These are phyloP conservation scores for Subacronicta megacephala DNA, from an alignment of 2,888 invertebrate species.

Conservation along the genomic window DNA sequence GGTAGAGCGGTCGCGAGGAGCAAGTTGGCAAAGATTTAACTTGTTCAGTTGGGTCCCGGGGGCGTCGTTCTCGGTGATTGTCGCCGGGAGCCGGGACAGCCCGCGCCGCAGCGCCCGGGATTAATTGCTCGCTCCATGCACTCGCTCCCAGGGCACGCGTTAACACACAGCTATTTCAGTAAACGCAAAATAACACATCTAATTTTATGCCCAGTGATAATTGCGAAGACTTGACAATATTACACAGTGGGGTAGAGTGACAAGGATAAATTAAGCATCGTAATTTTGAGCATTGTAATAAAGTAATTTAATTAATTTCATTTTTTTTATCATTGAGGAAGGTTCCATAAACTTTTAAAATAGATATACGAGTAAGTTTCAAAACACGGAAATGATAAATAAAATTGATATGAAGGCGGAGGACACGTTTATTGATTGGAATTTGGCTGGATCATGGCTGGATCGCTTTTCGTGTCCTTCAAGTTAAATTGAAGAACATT, in stretches of 20 bases:
- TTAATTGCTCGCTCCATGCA: constrained; percentile 85
- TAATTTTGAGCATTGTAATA: constrained; percentile 8
- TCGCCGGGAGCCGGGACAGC: constrained; percentile 75
- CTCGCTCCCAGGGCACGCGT: constrained; percentile 83
- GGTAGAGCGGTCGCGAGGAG: constrained; percentile 54
- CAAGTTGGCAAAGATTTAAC: constrained; percentile 86
- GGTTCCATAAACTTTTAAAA: background rate
- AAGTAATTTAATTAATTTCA: constrained; percentile 2
- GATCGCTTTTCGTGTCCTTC: too few relatives aligned
- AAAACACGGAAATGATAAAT: too few relatives aligned
- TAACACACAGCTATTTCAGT: constrained; percentile 76
- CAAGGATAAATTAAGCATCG: constrained; percentile 13
- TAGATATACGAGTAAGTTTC: too few relatives aligned
- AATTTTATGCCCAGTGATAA: constrained; percentile 82
- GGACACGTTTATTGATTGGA: too few relatives aligned
- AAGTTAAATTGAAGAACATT: too few relatives aligned
- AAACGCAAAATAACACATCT: constrained; percentile 84
- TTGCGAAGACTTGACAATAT: constrained; percentile 63
- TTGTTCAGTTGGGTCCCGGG: constrained; percentile 80
- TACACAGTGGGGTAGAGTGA: constrained; percentile 33
- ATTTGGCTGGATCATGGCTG: too few relatives aligned
- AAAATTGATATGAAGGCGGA: too few relatives aligned
- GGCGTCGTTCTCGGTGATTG: constrained; percentile 85
- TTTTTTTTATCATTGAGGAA: background rate
- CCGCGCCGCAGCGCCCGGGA: constrained; percentile 61